Conservation (phyloP, 2,113 vertebrate species). For the Choloepus hoffmanni region DNA sequence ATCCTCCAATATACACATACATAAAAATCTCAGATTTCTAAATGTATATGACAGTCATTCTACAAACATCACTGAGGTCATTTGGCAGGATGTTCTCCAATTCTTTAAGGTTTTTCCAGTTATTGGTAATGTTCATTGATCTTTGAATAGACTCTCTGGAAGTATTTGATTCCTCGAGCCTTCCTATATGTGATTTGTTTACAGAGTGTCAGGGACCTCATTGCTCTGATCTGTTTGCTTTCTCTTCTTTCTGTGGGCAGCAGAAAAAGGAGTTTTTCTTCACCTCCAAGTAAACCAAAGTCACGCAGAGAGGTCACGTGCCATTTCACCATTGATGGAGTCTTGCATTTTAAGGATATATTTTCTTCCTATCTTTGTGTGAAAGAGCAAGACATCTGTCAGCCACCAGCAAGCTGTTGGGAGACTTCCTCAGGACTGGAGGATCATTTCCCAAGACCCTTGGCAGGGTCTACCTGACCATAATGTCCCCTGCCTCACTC, state of each 20-base stretch:
- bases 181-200: background rate
- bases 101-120: background rate
- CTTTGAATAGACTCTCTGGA: slow-evolving; percentile 69
- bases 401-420: background rate
- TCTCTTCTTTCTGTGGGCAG: slow-evolving; percentile 19
- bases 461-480: background rate
- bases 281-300: slow-evolving; percentile 18
- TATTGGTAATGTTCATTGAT: slow-evolving; percentile 73
- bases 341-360: background rate
- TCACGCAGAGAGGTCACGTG: background rate
- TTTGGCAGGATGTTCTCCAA: background rate
- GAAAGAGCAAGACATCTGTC: background rate
- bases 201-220: too few relatives aligned
- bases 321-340: background rate
- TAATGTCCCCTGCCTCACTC: background rate
- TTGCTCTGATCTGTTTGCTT: background rate
- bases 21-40: background rate
- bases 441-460: background rate
- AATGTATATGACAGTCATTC: background rate
- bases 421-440: background rate
- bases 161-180: background rate
- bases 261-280: slow-evolving; percentile 10
- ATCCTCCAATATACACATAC: background rate
- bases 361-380: background rate
- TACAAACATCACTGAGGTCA: background rate